phyloP scores from a whole-genome alignment of 2,113 vertebrate genomes.

The Callaeas wilsoni region DNA sequence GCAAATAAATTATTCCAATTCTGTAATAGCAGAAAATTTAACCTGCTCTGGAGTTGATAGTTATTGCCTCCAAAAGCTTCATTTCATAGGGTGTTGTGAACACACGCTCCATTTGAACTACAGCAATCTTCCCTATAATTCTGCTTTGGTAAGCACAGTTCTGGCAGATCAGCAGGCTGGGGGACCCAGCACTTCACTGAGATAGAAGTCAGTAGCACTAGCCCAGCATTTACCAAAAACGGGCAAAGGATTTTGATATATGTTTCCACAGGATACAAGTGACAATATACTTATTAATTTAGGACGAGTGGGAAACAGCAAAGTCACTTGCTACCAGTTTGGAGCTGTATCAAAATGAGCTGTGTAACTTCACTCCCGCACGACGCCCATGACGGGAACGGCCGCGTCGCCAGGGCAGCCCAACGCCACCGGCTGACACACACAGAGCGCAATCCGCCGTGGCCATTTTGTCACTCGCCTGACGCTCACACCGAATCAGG shows the following conservation, averaged over 20 bases:
- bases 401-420: accelerated
- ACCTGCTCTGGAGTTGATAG: neutral
- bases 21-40: neutral
- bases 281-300: neutral
- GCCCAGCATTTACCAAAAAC: neutral
- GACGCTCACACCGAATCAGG: neutral
- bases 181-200: neutral
- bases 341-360: neutral
- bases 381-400: accelerated
- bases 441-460: accelerated
- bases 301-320: neutral
- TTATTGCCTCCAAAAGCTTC: neutral
- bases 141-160: neutral
- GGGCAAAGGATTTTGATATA: neutral
- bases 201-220: neutral
- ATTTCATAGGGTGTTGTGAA: neutral
- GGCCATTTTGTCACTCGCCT: neutral
- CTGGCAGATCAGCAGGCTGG: neutral
- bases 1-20: neutral
- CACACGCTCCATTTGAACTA: neutral
- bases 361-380: accelerated
- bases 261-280: neutral
- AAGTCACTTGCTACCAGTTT: neutral
- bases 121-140: neutral
- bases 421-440: neutral